phyloP scores from a whole-genome alignment of 1,140 invertebrate genomes.

The Sarcophaga bullata region DNA sequence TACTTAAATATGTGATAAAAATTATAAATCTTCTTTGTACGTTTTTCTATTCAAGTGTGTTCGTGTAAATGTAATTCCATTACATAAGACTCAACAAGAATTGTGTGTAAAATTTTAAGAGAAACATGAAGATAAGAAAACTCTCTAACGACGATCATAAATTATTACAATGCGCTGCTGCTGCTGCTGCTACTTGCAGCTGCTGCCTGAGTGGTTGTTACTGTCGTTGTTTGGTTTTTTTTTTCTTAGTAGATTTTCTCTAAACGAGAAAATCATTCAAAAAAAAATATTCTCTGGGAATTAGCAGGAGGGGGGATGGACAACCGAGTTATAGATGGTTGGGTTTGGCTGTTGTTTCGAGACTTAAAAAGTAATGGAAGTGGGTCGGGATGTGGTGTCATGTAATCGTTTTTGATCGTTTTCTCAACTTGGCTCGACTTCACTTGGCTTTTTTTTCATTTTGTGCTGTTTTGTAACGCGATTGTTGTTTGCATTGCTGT shows the following conservation, averaged over 20 bases:
- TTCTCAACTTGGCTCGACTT: too few species aligned
- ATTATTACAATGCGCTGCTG: not conserved
- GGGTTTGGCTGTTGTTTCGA: not conserved
- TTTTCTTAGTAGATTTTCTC: not conserved
- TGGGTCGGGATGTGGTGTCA: too few species aligned
- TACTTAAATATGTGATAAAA: too few species aligned
- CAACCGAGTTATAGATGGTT: not conserved
- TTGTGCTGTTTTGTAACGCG: not conserved
- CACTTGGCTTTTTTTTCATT: not conserved
- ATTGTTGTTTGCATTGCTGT: slow-evolving; percentile 29
- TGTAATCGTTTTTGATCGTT: too few species aligned
- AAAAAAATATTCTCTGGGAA: not conserved
- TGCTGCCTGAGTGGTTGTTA: not conserved
- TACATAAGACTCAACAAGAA: not conserved
- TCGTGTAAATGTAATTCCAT: not conserved
- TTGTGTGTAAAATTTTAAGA: not conserved
- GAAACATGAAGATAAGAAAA: not conserved
- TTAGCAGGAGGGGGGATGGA: not conserved
- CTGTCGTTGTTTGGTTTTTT: not conserved
- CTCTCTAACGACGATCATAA: not conserved
- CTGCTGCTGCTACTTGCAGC: not conserved
- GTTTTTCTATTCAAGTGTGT: too few species aligned
- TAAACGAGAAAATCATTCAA: not conserved
- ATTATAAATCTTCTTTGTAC: too few species aligned
- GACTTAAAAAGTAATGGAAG: too few species aligned